Evolutionary conservation across 2,113 vertebrate genomes (phyloP).

Genomic region (Holacanthus passer): DNA sequence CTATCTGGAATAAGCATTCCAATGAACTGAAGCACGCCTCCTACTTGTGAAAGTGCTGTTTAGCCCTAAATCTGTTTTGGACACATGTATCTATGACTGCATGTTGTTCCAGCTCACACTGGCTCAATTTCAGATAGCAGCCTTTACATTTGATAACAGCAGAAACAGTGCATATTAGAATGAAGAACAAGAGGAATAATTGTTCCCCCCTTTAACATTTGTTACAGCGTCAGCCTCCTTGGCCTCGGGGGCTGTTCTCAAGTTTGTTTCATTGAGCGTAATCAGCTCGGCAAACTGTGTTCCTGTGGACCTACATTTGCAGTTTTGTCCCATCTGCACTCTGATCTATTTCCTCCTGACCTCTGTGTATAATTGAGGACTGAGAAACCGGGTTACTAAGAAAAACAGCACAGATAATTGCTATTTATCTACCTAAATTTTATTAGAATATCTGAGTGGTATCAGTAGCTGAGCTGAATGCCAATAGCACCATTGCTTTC

Average conservation of each 20-base stretch:
- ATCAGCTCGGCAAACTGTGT: constrained; percentile 21
- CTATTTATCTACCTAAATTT: not conserved
- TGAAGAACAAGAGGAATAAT: not conserved
- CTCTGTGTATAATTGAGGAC: constrained; percentile 2
- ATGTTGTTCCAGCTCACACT: constrained; percentile 29
- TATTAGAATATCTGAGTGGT: not conserved
- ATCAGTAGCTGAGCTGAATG: not conserved
- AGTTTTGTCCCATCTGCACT: constrained; percentile 24
- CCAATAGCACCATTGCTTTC: not conserved
- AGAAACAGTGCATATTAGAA: not conserved
- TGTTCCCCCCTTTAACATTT: too few species aligned
- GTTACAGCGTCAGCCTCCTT: not conserved
- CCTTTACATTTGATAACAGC: constrained; percentile 12
- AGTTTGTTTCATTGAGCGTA: constrained; percentile 20
- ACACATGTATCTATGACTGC: constrained; percentile 20
- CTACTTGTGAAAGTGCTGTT: constrained; percentile 12
- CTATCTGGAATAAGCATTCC: constrained; percentile 35
- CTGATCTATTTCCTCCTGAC: constrained; percentile 1
- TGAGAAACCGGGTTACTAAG: not conserved
- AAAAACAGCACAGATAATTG: constrained; percentile 4
- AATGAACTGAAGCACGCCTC: constrained; percentile 18
- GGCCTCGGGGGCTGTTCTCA: constrained; percentile 18
- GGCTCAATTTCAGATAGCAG: constrained; percentile 8
- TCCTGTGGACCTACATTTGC: constrained; percentile 6
- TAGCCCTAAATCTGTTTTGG: constrained; percentile 29